phyloP scores from a whole-genome alignment of 2,113 vertebrate genomes.

The Axis porcinus region DNA sequence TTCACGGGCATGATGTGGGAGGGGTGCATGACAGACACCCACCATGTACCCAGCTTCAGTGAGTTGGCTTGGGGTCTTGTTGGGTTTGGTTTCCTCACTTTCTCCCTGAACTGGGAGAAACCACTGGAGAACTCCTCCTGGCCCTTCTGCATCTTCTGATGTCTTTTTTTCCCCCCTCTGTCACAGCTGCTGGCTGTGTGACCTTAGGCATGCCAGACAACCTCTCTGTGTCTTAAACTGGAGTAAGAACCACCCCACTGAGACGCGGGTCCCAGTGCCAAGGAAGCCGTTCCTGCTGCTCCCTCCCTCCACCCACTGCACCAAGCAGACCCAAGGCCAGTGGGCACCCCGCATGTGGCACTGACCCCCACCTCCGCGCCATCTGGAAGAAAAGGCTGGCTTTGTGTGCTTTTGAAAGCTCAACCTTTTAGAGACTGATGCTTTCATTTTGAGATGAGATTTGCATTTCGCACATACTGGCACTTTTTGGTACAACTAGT shows the following conservation, averaged over 20 bases:
- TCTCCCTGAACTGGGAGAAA: not conserved
- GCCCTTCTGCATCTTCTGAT: not conserved
- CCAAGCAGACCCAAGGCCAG: not conserved
- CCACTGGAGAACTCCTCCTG: not conserved
- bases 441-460: not conserved
- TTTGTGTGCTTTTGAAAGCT: not conserved
- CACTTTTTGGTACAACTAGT: not conserved
- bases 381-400: not conserved
- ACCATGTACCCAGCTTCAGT: not conserved
- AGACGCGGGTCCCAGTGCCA: not conserved
- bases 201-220: not conserved
- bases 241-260: not conserved
- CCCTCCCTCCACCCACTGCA: too few species aligned
- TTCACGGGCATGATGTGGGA: not conserved
- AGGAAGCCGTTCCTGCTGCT: rapidly evolving
- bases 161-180: too few species aligned
- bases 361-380: not conserved
- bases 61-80: not conserved
- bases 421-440: not conserved
- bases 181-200: not conserved
- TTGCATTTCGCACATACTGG: not conserved
- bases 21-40: not conserved
- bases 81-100: not conserved
- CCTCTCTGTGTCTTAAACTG: not conserved
- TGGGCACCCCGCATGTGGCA: rapidly evolving